Percentiles rank a stretch among this genome's conserved stretches.
phyloP scores from a whole-genome alignment of 2,113 vertebrate genomes.

The Nanorana parkeri region DNA sequence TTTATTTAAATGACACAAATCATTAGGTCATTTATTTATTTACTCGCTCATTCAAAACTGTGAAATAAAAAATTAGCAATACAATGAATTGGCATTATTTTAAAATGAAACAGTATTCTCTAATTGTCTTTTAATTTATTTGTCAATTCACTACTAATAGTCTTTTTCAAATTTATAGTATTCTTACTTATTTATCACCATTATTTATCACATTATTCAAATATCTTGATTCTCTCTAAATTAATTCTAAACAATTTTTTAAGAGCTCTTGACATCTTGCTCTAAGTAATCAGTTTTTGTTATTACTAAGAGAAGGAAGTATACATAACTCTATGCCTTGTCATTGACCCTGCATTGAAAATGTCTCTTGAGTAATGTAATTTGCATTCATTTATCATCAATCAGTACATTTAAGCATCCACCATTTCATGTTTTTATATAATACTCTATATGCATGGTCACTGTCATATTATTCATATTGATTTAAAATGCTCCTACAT shows the following conservation, averaged over 20 bases:
- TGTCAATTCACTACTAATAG: no score
- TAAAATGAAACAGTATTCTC: no score
- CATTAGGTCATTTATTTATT: no score
- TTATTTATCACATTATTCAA: slow-evolving; percentile 51
- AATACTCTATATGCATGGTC: slow-evolving; percentile 50
- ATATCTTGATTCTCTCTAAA: slow-evolving; percentile 40
- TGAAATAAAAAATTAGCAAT: no score
- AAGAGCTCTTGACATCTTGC: slow-evolving; percentile 55
- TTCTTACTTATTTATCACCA: neutral
- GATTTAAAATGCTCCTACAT: slow-evolving; percentile 37
- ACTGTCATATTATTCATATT: slow-evolving; percentile 43
- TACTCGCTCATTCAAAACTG: no score
- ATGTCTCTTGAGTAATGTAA: slow-evolving; percentile 51
- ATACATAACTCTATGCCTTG: slow-evolving; percentile 55
- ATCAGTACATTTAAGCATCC: slow-evolving; percentile 51
- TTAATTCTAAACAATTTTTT: slow-evolving; percentile 46
- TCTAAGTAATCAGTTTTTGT: slow-evolving; percentile 53
- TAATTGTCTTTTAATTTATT: no score
- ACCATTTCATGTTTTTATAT: slow-evolving; percentile 50
- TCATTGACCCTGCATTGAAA: slow-evolving; percentile 53
- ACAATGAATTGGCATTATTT: no score
- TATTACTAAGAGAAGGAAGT: slow-evolving; percentile 45
- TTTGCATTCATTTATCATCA: slow-evolving; percentile 55
- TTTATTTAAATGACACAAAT: no score
- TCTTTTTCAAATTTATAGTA: neutral